phyloP scores from a whole-genome alignment of 2,888 invertebrate genomes.

The Machimus rusticus region DNA sequence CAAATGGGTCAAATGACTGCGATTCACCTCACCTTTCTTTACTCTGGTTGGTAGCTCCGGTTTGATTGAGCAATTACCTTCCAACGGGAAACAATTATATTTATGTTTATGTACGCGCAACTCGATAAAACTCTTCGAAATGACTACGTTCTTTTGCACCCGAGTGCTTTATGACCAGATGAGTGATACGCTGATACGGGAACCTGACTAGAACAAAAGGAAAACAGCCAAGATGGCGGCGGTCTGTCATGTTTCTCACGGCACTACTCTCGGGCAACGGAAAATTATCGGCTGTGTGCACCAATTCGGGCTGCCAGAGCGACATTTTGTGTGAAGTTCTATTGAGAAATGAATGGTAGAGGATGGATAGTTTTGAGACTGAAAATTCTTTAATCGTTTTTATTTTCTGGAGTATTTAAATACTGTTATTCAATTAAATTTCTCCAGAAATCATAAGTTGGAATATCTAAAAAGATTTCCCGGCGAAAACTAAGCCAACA shows the following conservation, averaged over 20 bases:
- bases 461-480: too few relatives aligned
- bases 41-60: background rate
- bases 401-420: too few relatives aligned
- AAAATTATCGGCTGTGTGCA: slow-evolving; percentile 9
- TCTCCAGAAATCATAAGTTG: too few relatives aligned
- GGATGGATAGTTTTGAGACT: too few relatives aligned
- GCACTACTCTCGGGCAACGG: background rate
- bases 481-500: too few relatives aligned
- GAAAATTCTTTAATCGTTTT: too few relatives aligned
- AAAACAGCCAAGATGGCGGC: slow-evolving; percentile 21
- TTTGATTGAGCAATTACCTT: background rate
- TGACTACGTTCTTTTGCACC: slow-evolving; percentile 29
- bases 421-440: background rate
- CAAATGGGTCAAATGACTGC: background rate
- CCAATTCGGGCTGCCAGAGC: background rate
- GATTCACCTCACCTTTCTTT: background rate
- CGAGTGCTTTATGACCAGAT: background rate
- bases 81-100: background rate
- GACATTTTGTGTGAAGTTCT: background rate
- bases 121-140: background rate
- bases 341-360: background rate
- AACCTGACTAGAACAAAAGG: background rate
- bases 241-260: background rate
- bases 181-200: background rate
- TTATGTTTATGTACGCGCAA: background rate